Percentiles rank a stretch among this genome's conserved stretches.
Evolutionary conservation across 2,113 vertebrate genomes (phyloP).

Genomic region (Leiothrix lutea): DNA sequence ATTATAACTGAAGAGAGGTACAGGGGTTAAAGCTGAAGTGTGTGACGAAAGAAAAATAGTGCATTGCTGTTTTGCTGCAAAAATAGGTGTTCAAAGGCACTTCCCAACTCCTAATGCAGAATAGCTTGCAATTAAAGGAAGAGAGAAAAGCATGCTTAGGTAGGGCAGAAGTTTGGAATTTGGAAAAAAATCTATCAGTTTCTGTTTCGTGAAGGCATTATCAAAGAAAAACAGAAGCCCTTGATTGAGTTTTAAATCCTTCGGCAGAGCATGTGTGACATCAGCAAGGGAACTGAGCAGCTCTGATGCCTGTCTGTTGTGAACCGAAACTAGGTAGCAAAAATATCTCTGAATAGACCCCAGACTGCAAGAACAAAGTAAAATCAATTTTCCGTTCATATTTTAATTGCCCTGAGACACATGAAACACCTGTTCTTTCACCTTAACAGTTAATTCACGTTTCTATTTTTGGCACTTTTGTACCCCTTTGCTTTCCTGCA

Average conservation of each 20-base stretch:
- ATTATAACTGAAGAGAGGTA: neutral
- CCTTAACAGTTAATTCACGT: conserved; percentile 25
- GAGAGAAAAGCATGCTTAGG: neutral
- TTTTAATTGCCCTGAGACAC: neutral
- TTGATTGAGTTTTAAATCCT: conserved; percentile 25
- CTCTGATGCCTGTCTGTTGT: conserved; percentile 8
- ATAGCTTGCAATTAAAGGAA: neutral
- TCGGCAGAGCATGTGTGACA: neutral
- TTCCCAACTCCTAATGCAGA: neutral
- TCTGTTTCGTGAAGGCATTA: neutral
- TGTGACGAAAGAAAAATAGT: neutral
- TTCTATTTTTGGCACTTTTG: conserved; percentile 50
- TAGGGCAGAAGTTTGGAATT: neutral
- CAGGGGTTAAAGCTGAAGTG: conserved; percentile 37
- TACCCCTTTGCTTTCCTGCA: conserved; percentile 30
- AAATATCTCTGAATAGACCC: conserved; percentile 13
- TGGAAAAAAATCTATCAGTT: neutral
- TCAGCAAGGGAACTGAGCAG: conserved; percentile 18
- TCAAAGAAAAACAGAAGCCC: conserved; percentile 18
- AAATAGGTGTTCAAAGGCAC: neutral
- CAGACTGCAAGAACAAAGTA: neutral
- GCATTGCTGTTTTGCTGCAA: neutral
- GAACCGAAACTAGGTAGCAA: neutral
- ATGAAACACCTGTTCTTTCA: conserved; percentile 49
- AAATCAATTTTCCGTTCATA: neutral